phyloP scores from a whole-genome alignment of 1,140 invertebrate genomes.

The Pogonognathellus flavescens region DNA sequence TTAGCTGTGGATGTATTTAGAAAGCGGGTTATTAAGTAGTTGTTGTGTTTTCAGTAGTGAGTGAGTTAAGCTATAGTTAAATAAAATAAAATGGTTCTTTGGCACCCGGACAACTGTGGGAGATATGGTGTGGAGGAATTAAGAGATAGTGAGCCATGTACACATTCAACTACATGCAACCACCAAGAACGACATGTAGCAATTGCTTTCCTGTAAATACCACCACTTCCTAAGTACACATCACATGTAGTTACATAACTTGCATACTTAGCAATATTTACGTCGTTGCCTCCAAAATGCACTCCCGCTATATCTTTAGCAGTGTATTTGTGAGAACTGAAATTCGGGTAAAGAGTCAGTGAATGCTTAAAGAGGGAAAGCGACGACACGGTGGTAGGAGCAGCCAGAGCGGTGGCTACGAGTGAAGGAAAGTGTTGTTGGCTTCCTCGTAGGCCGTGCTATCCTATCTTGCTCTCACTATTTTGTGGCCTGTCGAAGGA shows the following conservation, averaged over 20 bases:
- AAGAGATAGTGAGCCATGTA: slow-evolving; percentile 37
- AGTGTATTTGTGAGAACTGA: not conserved
- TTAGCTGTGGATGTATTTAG: not conserved
- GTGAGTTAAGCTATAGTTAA: not conserved
- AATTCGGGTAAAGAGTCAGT: not conserved
- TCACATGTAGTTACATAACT: too few species aligned
- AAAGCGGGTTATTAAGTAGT: not conserved
- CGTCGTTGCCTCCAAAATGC: too few species aligned
- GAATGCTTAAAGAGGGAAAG: not conserved
- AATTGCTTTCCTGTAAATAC: slow-evolving; percentile 27
- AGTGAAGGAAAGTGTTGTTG: slow-evolving; percentile 19
- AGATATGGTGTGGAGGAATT: slow-evolving; percentile 62
- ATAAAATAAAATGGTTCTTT: slow-evolving; percentile 50
- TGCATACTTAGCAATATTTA: too few species aligned
- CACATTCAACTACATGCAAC: not conserved
- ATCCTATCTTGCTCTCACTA: slow-evolving; percentile 10
- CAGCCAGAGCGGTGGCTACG: not conserved
- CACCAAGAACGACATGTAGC: not conserved
- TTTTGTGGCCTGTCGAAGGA: slow-evolving; percentile 53
- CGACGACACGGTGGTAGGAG: too few species aligned
- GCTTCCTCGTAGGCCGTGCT: not conserved
- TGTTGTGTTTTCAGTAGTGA: not conserved
- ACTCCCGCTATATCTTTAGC: not conserved
- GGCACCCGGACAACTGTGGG: slow-evolving; percentile 58
- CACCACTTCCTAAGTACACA: too few species aligned